Evolutionary conservation across 2,797 vertebrate species (phyloP).

Genomic region (Nyctibius grandis): DNA sequence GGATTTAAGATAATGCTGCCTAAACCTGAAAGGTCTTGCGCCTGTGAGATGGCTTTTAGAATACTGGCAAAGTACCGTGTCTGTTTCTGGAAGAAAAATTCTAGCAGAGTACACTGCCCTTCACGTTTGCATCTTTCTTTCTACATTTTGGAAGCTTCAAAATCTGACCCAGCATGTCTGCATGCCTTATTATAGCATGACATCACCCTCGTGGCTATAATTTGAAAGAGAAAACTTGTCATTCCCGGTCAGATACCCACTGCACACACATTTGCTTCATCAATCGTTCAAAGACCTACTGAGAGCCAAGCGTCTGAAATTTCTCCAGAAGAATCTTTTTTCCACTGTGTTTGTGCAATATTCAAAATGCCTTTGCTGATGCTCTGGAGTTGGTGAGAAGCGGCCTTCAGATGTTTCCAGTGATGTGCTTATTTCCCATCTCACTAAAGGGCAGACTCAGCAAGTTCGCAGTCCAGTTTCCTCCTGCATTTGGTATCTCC

Average conservation of each 20-base stretch:
- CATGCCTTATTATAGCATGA: slow-evolving; percentile 20
- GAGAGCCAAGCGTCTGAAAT: background rate
- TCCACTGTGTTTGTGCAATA: background rate
- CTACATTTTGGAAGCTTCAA: background rate
- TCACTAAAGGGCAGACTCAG: background rate
- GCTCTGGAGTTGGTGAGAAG: background rate
- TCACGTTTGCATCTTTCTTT: background rate
- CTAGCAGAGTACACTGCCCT: background rate
- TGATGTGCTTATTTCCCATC: background rate
- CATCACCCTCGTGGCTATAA: slow-evolving; percentile 14
- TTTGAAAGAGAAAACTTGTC: slow-evolving; percentile 19
- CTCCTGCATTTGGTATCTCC: background rate
- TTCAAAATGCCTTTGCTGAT: background rate
- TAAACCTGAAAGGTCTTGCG: background rate
- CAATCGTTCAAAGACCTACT: background rate
- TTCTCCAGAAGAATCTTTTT: background rate
- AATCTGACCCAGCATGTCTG: slow-evolving; percentile 6
- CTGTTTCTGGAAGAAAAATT: background rate
- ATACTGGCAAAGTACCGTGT: background rate
- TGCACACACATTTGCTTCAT: background rate
- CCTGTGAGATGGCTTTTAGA: background rate
- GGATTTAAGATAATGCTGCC: slow-evolving; percentile 51
- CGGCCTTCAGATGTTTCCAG: background rate
- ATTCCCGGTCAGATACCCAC: slow-evolving; percentile 14
- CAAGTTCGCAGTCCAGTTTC: background rate